Evolutionary conservation across 2,888 invertebrate species (phyloP).

Genomic region (Isoperla grammatica): DNA sequence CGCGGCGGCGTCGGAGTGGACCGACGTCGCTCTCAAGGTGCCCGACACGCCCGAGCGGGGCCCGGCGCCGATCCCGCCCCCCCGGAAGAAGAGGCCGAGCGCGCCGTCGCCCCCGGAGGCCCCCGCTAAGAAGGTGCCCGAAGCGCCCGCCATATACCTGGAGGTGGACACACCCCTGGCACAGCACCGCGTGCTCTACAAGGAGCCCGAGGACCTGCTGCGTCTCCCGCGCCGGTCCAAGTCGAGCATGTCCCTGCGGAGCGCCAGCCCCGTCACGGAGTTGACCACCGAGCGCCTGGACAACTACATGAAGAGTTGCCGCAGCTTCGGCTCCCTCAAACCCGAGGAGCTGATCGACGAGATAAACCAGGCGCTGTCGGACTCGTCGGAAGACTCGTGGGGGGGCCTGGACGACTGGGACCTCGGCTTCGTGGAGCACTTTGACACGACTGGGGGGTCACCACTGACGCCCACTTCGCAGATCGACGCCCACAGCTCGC

Average conservation of each 20-base stretch:
- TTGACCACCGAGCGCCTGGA: constrained; percentile 43
- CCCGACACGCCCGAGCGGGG: constrained; percentile 10
- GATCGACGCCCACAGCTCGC: constrained; percentile 26
- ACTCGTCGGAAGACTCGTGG: constrained; percentile 44
- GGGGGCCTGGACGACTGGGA: constrained; percentile 49
- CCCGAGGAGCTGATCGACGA: constrained; percentile 40
- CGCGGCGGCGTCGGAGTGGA: constrained; percentile 14
- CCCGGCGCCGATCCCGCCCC: constrained; percentile 42
- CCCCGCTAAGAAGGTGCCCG: neutral
- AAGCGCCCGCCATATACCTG: neutral
- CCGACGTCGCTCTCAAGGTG: constrained; percentile 16
- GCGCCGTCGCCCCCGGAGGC: neutral
- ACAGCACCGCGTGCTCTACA: neutral
- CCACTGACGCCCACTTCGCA: constrained; percentile 21
- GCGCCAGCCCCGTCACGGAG: constrained; percentile 18
- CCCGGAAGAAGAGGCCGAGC: constrained; percentile 36
- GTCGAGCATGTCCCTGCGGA: neutral
- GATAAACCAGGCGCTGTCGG: constrained; percentile 31
- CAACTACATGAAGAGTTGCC: constrained; percentile 45
- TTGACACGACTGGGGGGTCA: constrained; percentile 24
- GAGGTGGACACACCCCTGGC: constrained; percentile 5
- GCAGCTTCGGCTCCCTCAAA: constrained; percentile 47
- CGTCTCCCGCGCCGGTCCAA: neutral
- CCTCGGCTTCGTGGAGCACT: constrained; percentile 45
- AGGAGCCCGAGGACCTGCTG: neutral